Percentiles rank a stretch among this genome's conserved stretches.
These are phyloP conservation scores for Buathra laborator DNA, from an alignment of 2,888 invertebrate genomes.

Conservation along the genomic window DNA sequence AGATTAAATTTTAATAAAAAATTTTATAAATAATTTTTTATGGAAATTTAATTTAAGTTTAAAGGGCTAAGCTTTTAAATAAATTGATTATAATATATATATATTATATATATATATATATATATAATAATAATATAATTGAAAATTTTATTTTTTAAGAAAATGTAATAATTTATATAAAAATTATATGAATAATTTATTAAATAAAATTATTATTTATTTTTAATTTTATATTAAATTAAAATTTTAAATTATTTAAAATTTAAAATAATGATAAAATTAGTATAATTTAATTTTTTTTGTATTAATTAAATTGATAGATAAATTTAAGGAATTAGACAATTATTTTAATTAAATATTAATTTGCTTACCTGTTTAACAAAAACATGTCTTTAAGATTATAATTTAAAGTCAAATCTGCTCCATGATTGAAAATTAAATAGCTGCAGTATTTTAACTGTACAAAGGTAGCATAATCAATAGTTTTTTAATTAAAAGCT, in stretches of 20 bases:
- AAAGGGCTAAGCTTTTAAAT: conserved; percentile 88
- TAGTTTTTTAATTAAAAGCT: conserved; percentile 93
- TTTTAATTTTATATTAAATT: conserved; percentile 85
- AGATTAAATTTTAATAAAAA: conserved; percentile 76
- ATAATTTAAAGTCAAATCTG: conserved; percentile 90
- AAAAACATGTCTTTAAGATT: conserved; percentile 91
- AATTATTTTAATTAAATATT: conserved; percentile 83
- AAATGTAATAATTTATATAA: conserved; percentile 86
- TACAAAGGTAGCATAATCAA: conserved; percentile 93
- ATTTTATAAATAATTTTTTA: conserved; percentile 81
- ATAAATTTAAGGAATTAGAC: conserved; percentile 88
- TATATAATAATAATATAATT: conserved; percentile 85
- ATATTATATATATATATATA: conserved; percentile 86
- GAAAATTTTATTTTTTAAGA: conserved; percentile 85
- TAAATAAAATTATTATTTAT: conserved; percentile 82
- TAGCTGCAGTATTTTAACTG: conserved; percentile 92
- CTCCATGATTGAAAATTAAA: conserved; percentile 89
- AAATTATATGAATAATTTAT: too few relatives aligned
- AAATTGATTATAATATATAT: conserved; percentile 86
- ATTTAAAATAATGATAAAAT: conserved; percentile 80
- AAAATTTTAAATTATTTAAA: conserved; percentile 84
- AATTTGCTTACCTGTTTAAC: conserved; percentile 90
- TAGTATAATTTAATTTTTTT: conserved; percentile 76
- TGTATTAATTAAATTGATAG: conserved; percentile 71
- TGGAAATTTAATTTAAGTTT: conserved; percentile 85